Conservation (phyloP, 2,113 vertebrate genomes). For the Arenaria interpres region DNA sequence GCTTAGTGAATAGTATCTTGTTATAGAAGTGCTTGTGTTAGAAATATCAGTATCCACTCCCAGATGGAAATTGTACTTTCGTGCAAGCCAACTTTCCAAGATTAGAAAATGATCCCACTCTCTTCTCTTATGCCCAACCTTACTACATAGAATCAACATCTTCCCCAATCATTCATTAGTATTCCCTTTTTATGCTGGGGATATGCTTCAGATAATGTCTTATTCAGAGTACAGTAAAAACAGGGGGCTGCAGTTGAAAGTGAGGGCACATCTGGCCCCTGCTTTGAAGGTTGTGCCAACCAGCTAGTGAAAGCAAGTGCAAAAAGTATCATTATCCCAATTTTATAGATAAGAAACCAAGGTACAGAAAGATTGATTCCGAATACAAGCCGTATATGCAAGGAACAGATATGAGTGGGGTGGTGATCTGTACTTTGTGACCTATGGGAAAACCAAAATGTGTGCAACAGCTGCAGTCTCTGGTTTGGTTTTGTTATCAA, state of each 20-base stretch:
- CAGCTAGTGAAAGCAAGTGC: neutral
- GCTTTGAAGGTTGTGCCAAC: neutral
- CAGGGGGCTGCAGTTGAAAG: neutral
- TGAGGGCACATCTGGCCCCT: neutral
- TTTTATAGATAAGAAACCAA: neutral
- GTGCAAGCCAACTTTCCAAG: neutral
- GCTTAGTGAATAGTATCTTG: neutral
- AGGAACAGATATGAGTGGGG: neutral
- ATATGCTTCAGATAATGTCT: neutral
- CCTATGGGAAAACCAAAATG: neutral
- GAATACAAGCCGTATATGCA: accelerated
- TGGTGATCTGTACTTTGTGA: neutral
- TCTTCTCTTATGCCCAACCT: neutral
- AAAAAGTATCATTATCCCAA: neutral
- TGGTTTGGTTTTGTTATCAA: neutral
- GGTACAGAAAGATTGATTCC: neutral
- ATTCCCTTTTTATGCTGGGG: neutral
- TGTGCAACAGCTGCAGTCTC: neutral
- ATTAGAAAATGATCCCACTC: neutral
- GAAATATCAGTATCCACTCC: neutral
- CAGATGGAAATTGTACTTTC: neutral
- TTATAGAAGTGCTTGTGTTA: neutral
- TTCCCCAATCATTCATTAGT: neutral
- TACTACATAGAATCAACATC: neutral
- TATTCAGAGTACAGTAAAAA: neutral